Evolutionary conservation across 2,797 vertebrate genomes (phyloP).

Genomic region (Euthynnus affinis): DNA sequence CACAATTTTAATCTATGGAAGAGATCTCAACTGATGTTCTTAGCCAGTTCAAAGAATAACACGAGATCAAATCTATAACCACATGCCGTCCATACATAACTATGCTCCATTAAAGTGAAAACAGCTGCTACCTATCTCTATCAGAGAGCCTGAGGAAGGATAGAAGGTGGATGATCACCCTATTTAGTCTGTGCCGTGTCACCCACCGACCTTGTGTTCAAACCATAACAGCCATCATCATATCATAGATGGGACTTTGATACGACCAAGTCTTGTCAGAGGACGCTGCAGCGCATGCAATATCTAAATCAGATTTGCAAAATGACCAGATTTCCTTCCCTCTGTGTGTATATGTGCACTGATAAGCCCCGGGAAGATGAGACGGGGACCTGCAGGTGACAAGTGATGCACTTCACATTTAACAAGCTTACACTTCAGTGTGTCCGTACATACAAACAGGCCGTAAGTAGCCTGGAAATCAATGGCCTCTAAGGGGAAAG

Average conservation of each 20-base stretch:
- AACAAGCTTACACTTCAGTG: constrained; percentile 82
- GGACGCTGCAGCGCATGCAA: constrained; percentile 8
- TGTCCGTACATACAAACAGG: constrained; percentile 85
- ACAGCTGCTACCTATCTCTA: neutral
- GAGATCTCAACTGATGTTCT: constrained; percentile 13
- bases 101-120: constrained; percentile 41
- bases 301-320: constrained; percentile 68
- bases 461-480: constrained; percentile 82
- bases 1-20: constrained; percentile 26
- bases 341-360: constrained; percentile 46
- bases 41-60: constrained; percentile 31
- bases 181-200: constrained; percentile 46
- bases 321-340: constrained; percentile 34
- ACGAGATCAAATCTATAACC: constrained; percentile 29
- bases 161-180: constrained; percentile 48
- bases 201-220: constrained; percentile 20
- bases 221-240: constrained; percentile 35
- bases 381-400: constrained; percentile 69
- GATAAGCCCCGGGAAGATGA: constrained; percentile 75
- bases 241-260: constrained; percentile 46
- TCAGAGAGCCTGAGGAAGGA: constrained; percentile 27
- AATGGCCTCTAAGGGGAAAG: constrained; percentile 66
- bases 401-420: constrained; percentile 85
- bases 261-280: constrained; percentile 53
- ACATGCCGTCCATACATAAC: constrained; percentile 28